Evolutionary conservation across 2,113 vertebrate genomes (phyloP).

Genomic region (Halcyon senegalensis): DNA sequence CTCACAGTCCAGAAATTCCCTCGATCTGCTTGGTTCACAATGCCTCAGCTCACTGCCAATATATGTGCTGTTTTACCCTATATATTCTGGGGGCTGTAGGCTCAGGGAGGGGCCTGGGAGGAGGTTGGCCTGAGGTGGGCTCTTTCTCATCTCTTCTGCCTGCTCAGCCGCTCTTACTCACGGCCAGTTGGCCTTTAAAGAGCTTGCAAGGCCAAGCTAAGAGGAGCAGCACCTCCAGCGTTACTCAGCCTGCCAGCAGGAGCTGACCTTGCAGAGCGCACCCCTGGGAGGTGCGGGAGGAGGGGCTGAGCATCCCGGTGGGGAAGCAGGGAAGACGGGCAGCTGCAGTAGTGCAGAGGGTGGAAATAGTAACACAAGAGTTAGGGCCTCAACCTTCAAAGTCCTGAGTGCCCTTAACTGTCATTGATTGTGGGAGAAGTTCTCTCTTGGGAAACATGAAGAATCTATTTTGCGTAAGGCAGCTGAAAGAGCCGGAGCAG

Average conservation of each 20-base stretch:
- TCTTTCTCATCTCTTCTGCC: background rate
- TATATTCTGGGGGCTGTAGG: background rate
- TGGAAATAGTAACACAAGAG: background rate
- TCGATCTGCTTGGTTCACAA: fast-evolving
- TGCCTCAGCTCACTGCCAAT: background rate
- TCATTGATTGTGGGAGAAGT: conserved; percentile 37
- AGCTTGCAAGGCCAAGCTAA: background rate
- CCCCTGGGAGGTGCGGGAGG: background rate
- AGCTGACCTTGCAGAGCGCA: background rate
- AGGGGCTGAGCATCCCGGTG: background rate
- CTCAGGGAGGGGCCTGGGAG: background rate
- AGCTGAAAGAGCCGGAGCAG: background rate
- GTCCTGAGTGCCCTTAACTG: conserved; percentile 35
- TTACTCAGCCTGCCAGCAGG: background rate
- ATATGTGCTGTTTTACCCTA: fast-evolving
- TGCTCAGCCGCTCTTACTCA: background rate
- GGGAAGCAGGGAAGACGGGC: background rate
- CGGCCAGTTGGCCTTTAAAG: conserved; percentile 16
- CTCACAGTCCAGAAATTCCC: background rate
- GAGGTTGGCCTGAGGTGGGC: background rate
- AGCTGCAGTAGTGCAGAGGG: background rate
- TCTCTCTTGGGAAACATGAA: conserved; percentile 33
- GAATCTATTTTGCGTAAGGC: conserved; percentile 10
- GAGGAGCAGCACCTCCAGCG: background rate
- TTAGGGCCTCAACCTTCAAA: background rate